Evolutionary conservation across 2,888 invertebrate genomes (phyloP).

Genomic region (Gymnocheta viridis): DNA sequence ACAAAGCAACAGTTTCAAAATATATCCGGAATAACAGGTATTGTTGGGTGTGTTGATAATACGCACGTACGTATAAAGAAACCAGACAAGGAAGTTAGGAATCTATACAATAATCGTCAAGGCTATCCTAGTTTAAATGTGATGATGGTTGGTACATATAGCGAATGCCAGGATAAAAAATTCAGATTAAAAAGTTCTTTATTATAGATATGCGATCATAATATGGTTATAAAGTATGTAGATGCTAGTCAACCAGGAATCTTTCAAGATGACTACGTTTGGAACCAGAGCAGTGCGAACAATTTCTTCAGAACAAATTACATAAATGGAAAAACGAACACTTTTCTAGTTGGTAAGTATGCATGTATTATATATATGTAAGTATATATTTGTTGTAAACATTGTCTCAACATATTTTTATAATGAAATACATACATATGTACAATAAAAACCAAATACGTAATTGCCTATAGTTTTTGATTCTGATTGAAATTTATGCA

Average conservation of each 20-base stretch:
- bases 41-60: constrained; percentile 46
- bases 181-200: neutral
- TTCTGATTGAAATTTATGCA: too few species aligned
- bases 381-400: neutral
- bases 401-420: too few species aligned
- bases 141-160: constrained; percentile 24
- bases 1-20: constrained; percentile 39
- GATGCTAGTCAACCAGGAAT: constrained; percentile 34
- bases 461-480: too few species aligned
- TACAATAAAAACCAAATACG: too few species aligned
- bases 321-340: neutral
- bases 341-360: constrained; percentile 36
- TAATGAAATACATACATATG: too few species aligned
- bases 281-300: constrained; percentile 36
- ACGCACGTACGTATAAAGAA: constrained; percentile 39
- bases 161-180: neutral
- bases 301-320: constrained; percentile 10
- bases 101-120: constrained; percentile 38
- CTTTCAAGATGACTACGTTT: neutral
- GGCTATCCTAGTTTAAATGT: constrained; percentile 50
- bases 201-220: constrained; percentile 37
- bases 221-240: constrained; percentile 48
- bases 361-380: neutral
- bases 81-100: constrained; percentile 19
- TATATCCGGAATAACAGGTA: constrained; percentile 36